A percentile compares a stretch with the other conserved stretches of the same genome.
phyloP scores from a whole-genome alignment of 2,113 vertebrate species.

The Austrofundulus limnaeus region DNA sequence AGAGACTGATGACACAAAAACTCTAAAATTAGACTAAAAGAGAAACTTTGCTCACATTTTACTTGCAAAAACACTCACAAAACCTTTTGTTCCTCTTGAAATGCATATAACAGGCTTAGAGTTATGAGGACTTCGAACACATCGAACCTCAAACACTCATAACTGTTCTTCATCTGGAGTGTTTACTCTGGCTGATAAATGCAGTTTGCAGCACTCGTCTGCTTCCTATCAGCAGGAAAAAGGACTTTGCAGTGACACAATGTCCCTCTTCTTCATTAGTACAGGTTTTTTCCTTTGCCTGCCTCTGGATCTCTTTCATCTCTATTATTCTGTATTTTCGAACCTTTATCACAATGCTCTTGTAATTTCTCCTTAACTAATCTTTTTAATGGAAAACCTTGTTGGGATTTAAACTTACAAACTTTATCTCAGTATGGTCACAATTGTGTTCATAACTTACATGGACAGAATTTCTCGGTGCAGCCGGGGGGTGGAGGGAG shows the following conservation, averaged over 20 bases:
- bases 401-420: too few relatives aligned
- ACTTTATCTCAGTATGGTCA: too few relatives aligned
- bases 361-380: too few relatives aligned
- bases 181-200: conserved; percentile 41
- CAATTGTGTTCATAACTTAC: too few relatives aligned
- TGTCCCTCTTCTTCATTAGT: conserved; percentile 6
- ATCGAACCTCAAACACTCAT: conserved; percentile 5
- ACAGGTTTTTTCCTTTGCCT: background rate
- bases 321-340: background rate
- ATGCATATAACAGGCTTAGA: conserved; percentile 21
- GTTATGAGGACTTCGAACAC: conserved; percentile 20
- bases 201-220: conserved; percentile 24
- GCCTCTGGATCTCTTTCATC: background rate
- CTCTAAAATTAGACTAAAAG: conserved; percentile 47
- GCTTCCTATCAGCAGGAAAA: conserved; percentile 29
- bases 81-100: background rate
- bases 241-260: conserved; percentile 23
- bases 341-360: too few relatives aligned
- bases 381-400: too few relatives aligned
- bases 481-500: too few relatives aligned
- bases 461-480: too few relatives aligned
- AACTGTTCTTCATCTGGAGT: conserved; percentile 22
- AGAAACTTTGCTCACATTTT: conserved; percentile 28
- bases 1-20: conserved; percentile 41
- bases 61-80: conserved; percentile 19